These are phyloP conservation scores for Sebastes glaucus DNA, from an alignment of 2,797 vertebrate species.

Conservation along the genomic window DNA sequence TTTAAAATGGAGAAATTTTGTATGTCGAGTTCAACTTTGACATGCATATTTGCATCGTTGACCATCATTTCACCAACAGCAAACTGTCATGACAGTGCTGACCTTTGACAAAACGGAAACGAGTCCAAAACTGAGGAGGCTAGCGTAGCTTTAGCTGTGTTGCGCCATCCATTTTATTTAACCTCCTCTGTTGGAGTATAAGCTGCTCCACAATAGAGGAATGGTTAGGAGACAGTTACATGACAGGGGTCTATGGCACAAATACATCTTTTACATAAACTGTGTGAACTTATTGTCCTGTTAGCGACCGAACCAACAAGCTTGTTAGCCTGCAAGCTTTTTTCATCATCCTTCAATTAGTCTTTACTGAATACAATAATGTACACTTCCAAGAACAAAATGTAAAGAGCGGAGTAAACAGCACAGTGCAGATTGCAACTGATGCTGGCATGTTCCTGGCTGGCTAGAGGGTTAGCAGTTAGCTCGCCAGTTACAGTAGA, in stretches of 20 bases:
- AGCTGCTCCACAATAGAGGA: neutral
- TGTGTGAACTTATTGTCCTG: neutral
- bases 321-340: neutral
- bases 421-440: neutral
- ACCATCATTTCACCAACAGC: neutral
- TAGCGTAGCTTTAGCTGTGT: neutral
- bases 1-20: neutral
- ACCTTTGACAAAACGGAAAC: neutral
- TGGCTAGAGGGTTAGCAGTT: neutral
- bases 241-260: neutral
- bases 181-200: neutral
- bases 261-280: neutral
- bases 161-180: neutral
- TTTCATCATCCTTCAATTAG: neutral
- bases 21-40: too few relatives aligned
- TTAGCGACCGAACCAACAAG: rapidly evolving
- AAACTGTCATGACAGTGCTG: neutral
- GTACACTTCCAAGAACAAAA: neutral
- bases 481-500: neutral
- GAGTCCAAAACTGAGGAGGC: neutral
- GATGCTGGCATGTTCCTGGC: neutral
- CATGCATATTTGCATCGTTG: neutral
- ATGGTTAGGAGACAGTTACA: neutral
- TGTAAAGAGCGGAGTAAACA: neutral
- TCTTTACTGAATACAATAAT: neutral